Percentiles rank a stretch among this genome's conserved stretches.
Evolutionary conservation across 53 echinoderm and acorn worm species (phyloP).

Genomic region (Luidia sarsii): DNA sequence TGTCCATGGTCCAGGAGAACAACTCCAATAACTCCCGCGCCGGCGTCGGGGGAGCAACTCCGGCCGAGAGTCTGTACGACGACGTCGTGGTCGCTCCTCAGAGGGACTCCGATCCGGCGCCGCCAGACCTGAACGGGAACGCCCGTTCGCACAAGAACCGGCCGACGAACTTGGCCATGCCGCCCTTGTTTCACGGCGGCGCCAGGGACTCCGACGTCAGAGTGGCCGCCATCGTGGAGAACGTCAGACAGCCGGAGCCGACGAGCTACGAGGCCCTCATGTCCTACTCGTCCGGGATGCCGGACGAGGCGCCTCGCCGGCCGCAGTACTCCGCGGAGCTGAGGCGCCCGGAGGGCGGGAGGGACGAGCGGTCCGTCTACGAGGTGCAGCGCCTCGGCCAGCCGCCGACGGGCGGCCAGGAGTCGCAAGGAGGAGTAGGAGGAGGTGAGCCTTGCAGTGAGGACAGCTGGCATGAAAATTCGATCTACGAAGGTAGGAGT

Average conservation of each 20-base stretch:
- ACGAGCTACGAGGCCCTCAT: not conserved
- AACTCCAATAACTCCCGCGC: slow-evolving; percentile 5
- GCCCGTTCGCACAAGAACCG: slow-evolving; percentile 22
- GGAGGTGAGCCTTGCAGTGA: slow-evolving; percentile 42
- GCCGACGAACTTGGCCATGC: slow-evolving; percentile 41
- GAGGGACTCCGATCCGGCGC: not conserved
- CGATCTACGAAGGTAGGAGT: slow-evolving; percentile 61
- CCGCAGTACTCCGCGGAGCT: not conserved
- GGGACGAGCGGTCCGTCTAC: slow-evolving; percentile 17
- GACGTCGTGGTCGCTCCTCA: slow-evolving; percentile 6
- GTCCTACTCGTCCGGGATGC: not conserved
- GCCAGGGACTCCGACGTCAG: not conserved
- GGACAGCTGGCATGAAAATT: slow-evolving; percentile 41
- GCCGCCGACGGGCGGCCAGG: not conserved
- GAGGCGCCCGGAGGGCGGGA: not conserved
- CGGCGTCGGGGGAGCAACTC: not conserved
- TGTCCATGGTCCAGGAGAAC: slow-evolving; percentile 3
- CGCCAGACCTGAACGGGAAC: not conserved
- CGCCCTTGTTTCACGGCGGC: not conserved
- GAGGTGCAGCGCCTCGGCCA: slow-evolving; percentile 11
- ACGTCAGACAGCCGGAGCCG: not conserved
- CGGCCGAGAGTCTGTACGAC: slow-evolving; percentile 22
- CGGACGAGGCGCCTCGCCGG: not conserved
- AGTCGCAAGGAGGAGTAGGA: not conserved
- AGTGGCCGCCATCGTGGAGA: slow-evolving; percentile 35